These are phyloP conservation scores for Chloroclysta siterata DNA, from an alignment of 2,888 invertebrate species.

Conservation along the genomic window DNA sequence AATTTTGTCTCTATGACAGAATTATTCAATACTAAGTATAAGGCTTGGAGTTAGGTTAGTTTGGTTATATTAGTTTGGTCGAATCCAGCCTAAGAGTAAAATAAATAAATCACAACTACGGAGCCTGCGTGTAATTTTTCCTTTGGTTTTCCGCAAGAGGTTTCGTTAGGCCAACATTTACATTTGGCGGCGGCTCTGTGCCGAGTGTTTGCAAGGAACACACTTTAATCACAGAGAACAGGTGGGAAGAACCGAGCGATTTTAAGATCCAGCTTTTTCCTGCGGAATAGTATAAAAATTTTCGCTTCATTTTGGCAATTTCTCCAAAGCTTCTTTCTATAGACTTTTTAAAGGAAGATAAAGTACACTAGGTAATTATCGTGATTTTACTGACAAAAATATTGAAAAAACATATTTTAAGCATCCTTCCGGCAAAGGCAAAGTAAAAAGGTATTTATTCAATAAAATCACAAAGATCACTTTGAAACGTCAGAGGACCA, in stretches of 20 bases:
- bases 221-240: slow-evolving; percentile 81
- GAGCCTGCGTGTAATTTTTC: slow-evolving; percentile 65
- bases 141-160: slow-evolving; percentile 68
- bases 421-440: no score
- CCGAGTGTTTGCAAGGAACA: slow-evolving; percentile 67
- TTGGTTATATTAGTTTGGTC: no score
- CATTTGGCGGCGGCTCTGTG: slow-evolving; percentile 66
- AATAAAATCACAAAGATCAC: no score
- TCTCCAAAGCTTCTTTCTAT: slow-evolving; percentile 39
- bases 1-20: no score
- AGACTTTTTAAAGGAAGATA: not conserved
- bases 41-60: no score
- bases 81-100: slow-evolving; percentile 7
- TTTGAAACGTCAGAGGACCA: no score
- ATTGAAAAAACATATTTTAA: no score
- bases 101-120: slow-evolving; percentile 33
- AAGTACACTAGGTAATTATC: no score
- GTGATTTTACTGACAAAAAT: no score
- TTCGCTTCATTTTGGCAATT: slow-evolving; percentile 48
- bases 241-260: slow-evolving; percentile 71
- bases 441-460: no score
- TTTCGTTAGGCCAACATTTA: slow-evolving; percentile 75
- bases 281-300: slow-evolving; percentile 52
- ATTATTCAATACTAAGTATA: no score
- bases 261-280: slow-evolving; percentile 66